Conservation (phyloP, 2,888 invertebrate genomes). For the Cotesia congregata region DNA sequence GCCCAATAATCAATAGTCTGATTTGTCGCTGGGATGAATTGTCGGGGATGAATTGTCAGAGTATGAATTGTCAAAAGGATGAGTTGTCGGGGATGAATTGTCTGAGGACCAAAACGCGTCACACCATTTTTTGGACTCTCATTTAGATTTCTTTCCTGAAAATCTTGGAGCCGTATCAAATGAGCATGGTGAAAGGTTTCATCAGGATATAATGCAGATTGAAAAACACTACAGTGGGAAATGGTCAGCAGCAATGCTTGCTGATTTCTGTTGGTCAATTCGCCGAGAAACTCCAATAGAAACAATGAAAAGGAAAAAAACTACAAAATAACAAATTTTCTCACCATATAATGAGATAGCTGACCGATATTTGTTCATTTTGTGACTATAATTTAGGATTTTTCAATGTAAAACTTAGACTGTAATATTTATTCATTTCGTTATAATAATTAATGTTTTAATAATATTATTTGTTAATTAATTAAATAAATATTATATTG, state of each 20-base stretch:
- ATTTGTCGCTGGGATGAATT: too few relatives aligned
- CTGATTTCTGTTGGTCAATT: conserved; percentile 39
- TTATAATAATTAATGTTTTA: not conserved
- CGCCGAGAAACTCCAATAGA: conserved; percentile 24
- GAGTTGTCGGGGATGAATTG: too few relatives aligned
- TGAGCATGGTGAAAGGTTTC: conserved; percentile 57
- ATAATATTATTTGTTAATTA: conserved; percentile 5
- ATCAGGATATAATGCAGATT: conserved; percentile 53
- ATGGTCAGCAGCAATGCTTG: conserved; percentile 33
- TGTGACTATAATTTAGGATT: conserved; percentile 8
- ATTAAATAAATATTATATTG: not conserved
- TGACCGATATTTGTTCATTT: not conserved
- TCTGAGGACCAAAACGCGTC: too few relatives aligned
- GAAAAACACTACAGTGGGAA: conserved; percentile 51
- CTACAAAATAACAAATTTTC: not conserved
- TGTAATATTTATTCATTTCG: not conserved
- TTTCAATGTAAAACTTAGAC: conserved; percentile 4
- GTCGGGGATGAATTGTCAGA: too few relatives aligned
- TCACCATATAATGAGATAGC: conserved; percentile 6
- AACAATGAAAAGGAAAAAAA: conserved; percentile 26
- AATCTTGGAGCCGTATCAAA: conserved; percentile 52
- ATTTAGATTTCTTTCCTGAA: conserved; percentile 52
- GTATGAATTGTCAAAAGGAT: too few relatives aligned
- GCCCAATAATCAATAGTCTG: too few relatives aligned
- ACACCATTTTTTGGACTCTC: conserved; percentile 55